Percentiles rank a stretch among this genome's conserved stretches.
These are phyloP conservation scores for Pachypanchax playfairii DNA, from an alignment of 2,113 vertebrate genomes.

Conservation along the genomic window DNA sequence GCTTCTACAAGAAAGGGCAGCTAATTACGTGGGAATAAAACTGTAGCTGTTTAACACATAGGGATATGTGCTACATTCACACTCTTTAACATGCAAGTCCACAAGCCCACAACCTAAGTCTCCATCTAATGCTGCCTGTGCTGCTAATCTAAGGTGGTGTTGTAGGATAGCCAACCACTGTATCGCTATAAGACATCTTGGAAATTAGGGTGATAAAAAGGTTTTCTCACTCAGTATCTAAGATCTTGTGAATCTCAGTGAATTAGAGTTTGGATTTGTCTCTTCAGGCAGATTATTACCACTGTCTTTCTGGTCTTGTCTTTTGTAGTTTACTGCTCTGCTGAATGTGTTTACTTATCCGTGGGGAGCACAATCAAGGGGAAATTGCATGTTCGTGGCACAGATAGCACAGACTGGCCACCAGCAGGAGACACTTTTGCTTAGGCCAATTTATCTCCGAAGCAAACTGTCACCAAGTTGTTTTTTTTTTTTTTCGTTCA, in stretches of 20 bases:
- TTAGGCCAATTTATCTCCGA: slow-evolving; percentile 69
- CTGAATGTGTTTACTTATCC: slow-evolving; percentile 73
- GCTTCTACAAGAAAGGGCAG: too few relatives aligned
- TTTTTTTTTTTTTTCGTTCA: slow-evolving; percentile 53
- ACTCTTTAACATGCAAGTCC: neutral
- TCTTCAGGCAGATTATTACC: slow-evolving; percentile 52
- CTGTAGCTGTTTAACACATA: too few relatives aligned
- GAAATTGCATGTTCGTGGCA: slow-evolving; percentile 76
- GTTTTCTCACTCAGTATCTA: slow-evolving; percentile 21
- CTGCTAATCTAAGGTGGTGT: slow-evolving; percentile 32
- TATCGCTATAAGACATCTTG: slow-evolving; percentile 35
- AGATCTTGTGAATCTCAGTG: slow-evolving; percentile 27
- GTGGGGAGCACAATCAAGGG: slow-evolving; percentile 69
- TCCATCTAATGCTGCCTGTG: slow-evolving; percentile 29
- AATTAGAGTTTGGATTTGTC: slow-evolving; percentile 46
- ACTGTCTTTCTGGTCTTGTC: slow-evolving; percentile 54
- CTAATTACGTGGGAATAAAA: too few relatives aligned
- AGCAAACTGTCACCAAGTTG: slow-evolving; percentile 69
- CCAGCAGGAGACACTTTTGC: slow-evolving; percentile 71
- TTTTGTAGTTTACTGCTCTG: slow-evolving; percentile 59
- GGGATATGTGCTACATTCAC: slow-evolving; percentile 11
- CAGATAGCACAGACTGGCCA: slow-evolving; percentile 70
- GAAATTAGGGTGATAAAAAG: slow-evolving; percentile 39
- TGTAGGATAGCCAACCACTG: slow-evolving; percentile 21
- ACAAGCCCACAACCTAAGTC: too few relatives aligned